Conservation (phyloP, 2,113 vertebrate genomes). For the Boulengerochromis microlepis region DNA sequence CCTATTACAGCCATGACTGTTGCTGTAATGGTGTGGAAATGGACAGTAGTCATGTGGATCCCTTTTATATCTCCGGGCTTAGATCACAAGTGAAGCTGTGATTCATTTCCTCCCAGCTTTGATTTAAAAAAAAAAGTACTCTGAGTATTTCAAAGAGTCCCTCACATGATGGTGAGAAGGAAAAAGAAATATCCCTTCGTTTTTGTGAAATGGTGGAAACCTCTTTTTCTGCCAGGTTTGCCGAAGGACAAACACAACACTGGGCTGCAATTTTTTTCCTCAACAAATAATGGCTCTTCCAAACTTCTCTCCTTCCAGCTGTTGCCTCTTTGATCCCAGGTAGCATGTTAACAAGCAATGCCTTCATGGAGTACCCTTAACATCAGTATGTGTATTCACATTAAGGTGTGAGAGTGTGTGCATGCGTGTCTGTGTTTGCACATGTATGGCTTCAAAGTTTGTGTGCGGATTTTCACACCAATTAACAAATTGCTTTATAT, state of each 20-base stretch:
- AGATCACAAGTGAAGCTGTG: slow-evolving; percentile 45
- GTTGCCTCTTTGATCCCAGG: slow-evolving; percentile 62
- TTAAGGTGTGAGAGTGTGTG: slow-evolving; percentile 21
- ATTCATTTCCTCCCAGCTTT: slow-evolving; percentile 58
- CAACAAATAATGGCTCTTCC: slow-evolving; percentile 52
- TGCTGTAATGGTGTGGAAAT: slow-evolving; percentile 66
- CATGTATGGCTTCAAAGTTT: neutral
- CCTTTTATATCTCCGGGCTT: slow-evolving; percentile 51
- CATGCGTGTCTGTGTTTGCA: slow-evolving; percentile 33
- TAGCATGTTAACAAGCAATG: slow-evolving; percentile 67
- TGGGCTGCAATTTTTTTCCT: slow-evolving; percentile 44
- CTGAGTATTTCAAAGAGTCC: slow-evolving; percentile 49
- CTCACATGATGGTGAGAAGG: slow-evolving; percentile 52
- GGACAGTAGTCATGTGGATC: slow-evolving; percentile 63
- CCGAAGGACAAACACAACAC: slow-evolving; percentile 54
- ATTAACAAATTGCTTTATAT: slow-evolving; percentile 70
- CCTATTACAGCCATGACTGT: slow-evolving; percentile 62
- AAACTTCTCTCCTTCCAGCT: slow-evolving; percentile 11
- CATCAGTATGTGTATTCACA: slow-evolving; percentile 42
- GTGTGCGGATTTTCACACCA: slow-evolving; percentile 67
- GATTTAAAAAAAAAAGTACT: slow-evolving; percentile 5
- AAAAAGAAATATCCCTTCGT: slow-evolving; percentile 6
- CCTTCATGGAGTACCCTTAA: slow-evolving; percentile 50
- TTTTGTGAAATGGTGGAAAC: slow-evolving; percentile 27
- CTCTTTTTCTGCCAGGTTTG: slow-evolving; percentile 28